Conservation (phyloP, 2,113 vertebrate genomes). For the Plectropomus leopardus region DNA sequence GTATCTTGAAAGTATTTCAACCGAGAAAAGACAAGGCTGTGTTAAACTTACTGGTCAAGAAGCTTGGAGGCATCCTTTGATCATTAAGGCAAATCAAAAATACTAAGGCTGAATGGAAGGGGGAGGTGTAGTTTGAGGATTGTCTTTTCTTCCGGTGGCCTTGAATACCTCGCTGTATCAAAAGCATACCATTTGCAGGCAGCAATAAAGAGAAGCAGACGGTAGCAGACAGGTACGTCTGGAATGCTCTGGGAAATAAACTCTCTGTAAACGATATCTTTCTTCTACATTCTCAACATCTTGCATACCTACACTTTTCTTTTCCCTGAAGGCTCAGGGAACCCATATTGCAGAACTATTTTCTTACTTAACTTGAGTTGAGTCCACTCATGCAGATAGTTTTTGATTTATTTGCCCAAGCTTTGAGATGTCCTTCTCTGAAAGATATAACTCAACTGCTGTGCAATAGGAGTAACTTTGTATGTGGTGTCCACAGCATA, state of each 20-base stretch:
- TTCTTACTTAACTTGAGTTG: background rate
- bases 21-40: conserved; percentile 5
- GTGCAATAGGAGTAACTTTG: background rate
- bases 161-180: conserved; percentile 26
- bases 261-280: conserved; percentile 10
- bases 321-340: background rate
- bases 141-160: background rate
- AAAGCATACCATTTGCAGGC: conserved; percentile 11
- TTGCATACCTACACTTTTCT: background rate
- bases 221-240: conserved; percentile 39
- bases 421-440: background rate
- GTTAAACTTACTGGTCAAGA: background rate
- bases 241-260: conserved; percentile 48
- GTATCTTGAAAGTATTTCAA: conserved; percentile 27
- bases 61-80: conserved; percentile 5
- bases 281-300: conserved; percentile 13
- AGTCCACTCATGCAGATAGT: background rate
- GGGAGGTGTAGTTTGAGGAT: background rate
- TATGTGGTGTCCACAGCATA: background rate
- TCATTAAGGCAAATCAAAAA: conserved; percentile 28
- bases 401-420: background rate
- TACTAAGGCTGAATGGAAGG: background rate
- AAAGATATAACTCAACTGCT: background rate
- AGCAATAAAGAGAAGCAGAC: conserved; percentile 13
- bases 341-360: background rate